phyloP scores from a whole-genome alignment of 2,113 vertebrate species.

The Pavo muticus region DNA sequence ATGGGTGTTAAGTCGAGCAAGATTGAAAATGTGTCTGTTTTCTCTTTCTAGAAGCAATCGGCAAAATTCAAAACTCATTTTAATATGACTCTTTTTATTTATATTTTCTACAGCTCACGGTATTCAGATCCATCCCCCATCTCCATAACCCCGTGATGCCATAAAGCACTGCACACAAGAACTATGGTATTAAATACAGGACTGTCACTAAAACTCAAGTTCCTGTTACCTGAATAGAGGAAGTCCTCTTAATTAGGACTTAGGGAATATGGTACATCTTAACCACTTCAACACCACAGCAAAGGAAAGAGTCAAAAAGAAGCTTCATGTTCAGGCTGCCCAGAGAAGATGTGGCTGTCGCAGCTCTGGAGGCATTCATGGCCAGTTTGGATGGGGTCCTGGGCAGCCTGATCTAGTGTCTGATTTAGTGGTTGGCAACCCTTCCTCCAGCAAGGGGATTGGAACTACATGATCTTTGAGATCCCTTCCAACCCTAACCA shows the following conservation, averaged over 20 bases:
- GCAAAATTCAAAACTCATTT: neutral
- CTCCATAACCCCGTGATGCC: neutral
- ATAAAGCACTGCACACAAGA: accelerated
- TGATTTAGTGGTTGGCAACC: no score
- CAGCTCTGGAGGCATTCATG: no score
- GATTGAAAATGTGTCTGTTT: neutral
- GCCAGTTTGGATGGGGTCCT: no score
- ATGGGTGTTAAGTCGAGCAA: neutral
- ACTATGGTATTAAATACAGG: neutral
- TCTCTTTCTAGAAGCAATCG: neutral
- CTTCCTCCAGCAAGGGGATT: no score
- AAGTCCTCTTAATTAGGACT: no score
- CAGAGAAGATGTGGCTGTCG: no score
- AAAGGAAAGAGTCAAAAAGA: neutral
- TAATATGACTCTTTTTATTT: neutral
- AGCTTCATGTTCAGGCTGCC: no score
- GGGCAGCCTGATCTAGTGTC: no score
- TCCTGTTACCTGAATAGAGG: neutral
- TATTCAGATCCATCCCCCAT: neutral
- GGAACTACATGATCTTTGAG: no score
- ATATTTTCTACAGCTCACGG: neutral
- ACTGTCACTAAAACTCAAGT: neutral
- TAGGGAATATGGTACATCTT: no score
- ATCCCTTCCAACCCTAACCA: no score
- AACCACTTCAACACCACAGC: neutral